A percentile compares a stretch with the other conserved stretches of the same genome.
Conservation (phyloP, 2,113 vertebrate species). For the Geothlypis trichas region DNA sequence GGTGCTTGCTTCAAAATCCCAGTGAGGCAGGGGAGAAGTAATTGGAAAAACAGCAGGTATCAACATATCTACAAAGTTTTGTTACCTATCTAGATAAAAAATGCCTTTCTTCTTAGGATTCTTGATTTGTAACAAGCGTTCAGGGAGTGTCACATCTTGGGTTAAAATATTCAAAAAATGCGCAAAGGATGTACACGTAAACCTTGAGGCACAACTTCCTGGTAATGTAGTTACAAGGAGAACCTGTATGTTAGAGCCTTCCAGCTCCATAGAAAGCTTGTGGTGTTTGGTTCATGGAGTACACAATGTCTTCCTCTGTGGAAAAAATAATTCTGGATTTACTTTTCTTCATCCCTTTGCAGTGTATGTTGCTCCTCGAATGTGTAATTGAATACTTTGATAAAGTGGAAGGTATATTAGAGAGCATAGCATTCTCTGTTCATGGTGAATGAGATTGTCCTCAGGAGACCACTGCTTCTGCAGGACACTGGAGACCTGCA, state of each 20-base stretch:
- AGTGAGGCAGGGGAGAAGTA: not conserved
- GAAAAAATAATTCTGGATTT: not conserved
- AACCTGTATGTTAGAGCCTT: not conserved
- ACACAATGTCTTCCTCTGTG: not conserved
- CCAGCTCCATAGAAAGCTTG: not conserved
- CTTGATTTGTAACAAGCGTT: not conserved
- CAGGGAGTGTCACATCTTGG: not conserved
- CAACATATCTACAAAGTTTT: not conserved
- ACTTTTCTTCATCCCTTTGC: not conserved
- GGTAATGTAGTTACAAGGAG: not conserved
- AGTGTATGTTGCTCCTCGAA: not conserved
- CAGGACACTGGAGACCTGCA: not conserved
- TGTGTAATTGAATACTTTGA: not conserved
- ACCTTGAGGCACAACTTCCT: not conserved
- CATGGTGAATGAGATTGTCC: not conserved
- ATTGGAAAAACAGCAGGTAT: not conserved
- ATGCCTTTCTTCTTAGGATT: not conserved
- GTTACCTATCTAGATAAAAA: not conserved
- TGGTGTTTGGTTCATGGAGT: not conserved
- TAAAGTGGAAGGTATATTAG: not conserved
- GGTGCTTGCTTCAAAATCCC: not conserved
- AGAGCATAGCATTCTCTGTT: not conserved
- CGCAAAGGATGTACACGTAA: not conserved
- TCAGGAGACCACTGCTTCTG: not conserved
- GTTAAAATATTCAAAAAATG: not conserved